A percentile compares a stretch with the other conserved stretches of the same genome.
These are phyloP conservation scores for Aphidius colemani DNA, from an alignment of 2,888 invertebrate genomes.

Conservation along the genomic window DNA sequence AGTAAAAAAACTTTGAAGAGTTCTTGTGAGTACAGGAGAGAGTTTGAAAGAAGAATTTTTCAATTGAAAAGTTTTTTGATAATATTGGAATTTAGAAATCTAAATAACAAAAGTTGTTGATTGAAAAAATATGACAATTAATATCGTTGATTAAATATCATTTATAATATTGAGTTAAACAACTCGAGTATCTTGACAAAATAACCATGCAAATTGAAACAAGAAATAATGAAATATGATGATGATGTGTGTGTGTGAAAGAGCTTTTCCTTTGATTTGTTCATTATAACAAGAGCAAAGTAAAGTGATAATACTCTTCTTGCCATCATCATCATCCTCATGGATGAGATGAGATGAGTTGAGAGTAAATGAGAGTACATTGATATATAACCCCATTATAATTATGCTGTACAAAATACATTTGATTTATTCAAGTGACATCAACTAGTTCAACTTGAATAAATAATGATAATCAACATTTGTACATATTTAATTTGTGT, in stretches of 20 bases:
- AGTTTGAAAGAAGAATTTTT: too few relatives aligned
- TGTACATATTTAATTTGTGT: too few relatives aligned
- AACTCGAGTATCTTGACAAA: constrained; percentile 29
- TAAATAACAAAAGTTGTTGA: too few relatives aligned
- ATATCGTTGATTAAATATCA: too few relatives aligned
- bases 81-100: too few relatives aligned
- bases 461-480: neutral
- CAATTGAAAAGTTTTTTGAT: too few relatives aligned
- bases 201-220: constrained; percentile 33
- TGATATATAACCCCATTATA: constrained; percentile 6
- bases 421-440: neutral
- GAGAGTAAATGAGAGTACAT: constrained; percentile 5
- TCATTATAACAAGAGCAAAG: constrained; percentile 28
- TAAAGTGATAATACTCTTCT: constrained; percentile 8
- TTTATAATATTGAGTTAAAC: neutral
- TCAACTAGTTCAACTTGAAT: constrained; percentile 1
- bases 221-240: constrained; percentile 18
- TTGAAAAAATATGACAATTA: too few relatives aligned
- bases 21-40: too few relatives aligned
- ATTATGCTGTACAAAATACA: too few relatives aligned
- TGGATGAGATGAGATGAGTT: neutral
- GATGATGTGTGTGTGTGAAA: constrained; percentile 15
- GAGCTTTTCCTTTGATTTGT: constrained; percentile 35
- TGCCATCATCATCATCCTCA: too few relatives aligned
- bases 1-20: too few relatives aligned